phyloP scores from a whole-genome alignment of 2,888 invertebrate genomes.

The Patella pellucida region DNA sequence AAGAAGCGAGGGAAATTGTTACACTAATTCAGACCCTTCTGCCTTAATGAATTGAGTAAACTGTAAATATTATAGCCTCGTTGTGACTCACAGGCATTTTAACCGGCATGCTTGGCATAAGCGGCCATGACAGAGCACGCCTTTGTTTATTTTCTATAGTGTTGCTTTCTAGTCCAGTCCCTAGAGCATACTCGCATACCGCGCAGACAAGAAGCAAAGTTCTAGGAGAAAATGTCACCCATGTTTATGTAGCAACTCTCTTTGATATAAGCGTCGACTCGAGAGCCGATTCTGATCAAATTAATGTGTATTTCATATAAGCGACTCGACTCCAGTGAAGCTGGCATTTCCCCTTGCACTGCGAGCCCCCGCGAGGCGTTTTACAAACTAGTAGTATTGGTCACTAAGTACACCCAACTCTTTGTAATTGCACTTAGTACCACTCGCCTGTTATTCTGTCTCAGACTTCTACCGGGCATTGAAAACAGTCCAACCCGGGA shows the following conservation, averaged over 20 bases:
- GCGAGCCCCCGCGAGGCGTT: constrained; percentile 5
- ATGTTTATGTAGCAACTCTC: constrained; percentile 2
- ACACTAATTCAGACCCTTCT: no score
- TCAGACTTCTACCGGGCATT: not conserved
- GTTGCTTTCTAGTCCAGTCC: not conserved
- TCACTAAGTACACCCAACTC: not conserved
- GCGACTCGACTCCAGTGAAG: not conserved
- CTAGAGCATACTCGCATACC: not conserved
- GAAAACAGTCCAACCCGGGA: not conserved
- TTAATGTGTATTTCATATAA: constrained; percentile 2
- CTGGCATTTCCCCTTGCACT: constrained; percentile 11
- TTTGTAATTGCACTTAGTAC: constrained; percentile 9
- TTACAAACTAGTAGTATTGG: not conserved
- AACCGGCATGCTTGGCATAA: no score
- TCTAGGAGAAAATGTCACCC: not conserved
- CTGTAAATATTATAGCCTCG: no score
- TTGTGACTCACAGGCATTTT: no score
- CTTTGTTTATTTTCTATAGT: no score
- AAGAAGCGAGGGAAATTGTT: no score
- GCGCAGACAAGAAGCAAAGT: not conserved
- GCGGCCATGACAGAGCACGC: no score
- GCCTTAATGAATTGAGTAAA: no score
- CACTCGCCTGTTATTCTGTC: not conserved
- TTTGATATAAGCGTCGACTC: not conserved
- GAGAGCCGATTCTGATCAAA: not conserved